Percentiles rank a stretch among this genome's conserved stretches.
Evolutionary conservation across 2,113 vertebrate species (phyloP).

Genomic region (Varanus komodoensis): DNA sequence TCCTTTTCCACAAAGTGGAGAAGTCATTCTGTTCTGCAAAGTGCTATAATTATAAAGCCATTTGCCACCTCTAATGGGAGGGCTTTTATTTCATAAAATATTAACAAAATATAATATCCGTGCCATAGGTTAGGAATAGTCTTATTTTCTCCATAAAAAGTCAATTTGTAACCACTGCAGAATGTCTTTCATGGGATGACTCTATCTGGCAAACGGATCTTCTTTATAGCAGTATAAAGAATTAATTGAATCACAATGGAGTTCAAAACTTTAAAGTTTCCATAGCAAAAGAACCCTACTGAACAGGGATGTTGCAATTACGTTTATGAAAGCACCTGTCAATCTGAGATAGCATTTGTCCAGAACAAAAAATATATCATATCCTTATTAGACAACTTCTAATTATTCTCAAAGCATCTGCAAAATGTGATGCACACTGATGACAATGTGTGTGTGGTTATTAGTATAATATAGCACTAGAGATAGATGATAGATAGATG

Average conservation of each 20-base stretch:
- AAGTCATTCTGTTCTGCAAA: conserved; percentile 76
- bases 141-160: conserved; percentile 82
- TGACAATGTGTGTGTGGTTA: not conserved
- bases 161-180: conserved; percentile 75
- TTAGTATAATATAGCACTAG: not conserved
- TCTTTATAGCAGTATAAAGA: conserved; percentile 49
- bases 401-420: not conserved
- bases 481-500: not conserved
- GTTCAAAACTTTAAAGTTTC: conserved; percentile 35
- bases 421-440: not conserved
- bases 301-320: conserved; percentile 24
- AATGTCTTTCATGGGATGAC: conserved; percentile 66
- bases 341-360: conserved; percentile 25
- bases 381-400: conserved; percentile 29
- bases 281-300: conserved; percentile 55
- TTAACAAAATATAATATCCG: conserved; percentile 84
- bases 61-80: conserved; percentile 81
- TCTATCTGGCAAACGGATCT: conserved; percentile 57
- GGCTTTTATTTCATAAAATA: conserved; percentile 85
- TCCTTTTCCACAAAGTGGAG: conserved; percentile 72
- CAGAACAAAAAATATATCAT: conserved; percentile 12
- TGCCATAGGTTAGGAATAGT: conserved; percentile 81
- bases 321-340: conserved; percentile 19
- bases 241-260: conserved; percentile 53
- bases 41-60: conserved; percentile 83